Percentiles rank a stretch among this genome's conserved stretches.
These are phyloP conservation scores for Lepisosteus osseus DNA, from an alignment of 2,113 vertebrate genomes.

Conservation along the genomic window DNA sequence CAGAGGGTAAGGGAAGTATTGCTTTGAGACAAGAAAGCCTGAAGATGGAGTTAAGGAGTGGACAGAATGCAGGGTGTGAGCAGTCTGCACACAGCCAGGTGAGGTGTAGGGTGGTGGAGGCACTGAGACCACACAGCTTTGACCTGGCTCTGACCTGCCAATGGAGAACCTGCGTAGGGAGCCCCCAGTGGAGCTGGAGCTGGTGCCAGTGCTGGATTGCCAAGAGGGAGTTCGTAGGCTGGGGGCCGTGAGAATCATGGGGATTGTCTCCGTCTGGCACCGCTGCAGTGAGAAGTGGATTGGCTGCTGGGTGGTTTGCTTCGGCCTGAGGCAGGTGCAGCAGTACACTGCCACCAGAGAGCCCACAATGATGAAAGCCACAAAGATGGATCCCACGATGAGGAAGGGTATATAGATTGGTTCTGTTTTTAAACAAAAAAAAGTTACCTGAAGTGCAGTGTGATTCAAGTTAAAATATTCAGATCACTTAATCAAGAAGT, in stretches of 20 bases:
- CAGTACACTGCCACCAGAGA: constrained; percentile 92
- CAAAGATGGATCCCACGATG: constrained; percentile 93
- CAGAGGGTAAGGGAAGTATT: constrained; percentile 82
- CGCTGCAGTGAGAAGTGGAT: constrained; percentile 89
- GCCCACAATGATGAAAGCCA: constrained; percentile 90
- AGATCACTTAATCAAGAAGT: too few relatives aligned
- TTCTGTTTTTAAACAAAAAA: constrained; percentile 56
- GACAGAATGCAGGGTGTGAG: constrained; percentile 45
- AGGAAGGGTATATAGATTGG: constrained; percentile 95
- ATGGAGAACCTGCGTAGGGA: constrained; percentile 83
- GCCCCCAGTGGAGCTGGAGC: constrained; percentile 80
- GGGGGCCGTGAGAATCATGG: constrained; percentile 86
- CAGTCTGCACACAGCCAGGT: constrained; percentile 52
- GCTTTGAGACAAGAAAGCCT: constrained; percentile 81
- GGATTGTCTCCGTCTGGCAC: constrained; percentile 91
- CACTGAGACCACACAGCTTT: constrained; percentile 63
- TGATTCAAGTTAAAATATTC: too few relatives aligned
- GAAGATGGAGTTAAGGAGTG: constrained; percentile 32
- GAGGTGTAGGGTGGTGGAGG: constrained; percentile 82
- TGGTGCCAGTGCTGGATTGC: constrained; percentile 90
- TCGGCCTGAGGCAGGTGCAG: constrained; percentile 92
- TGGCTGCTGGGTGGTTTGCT: constrained; percentile 83
- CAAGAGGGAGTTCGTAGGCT: constrained; percentile 82
- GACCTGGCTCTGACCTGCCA: constrained; percentile 65
- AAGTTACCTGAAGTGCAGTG: too few relatives aligned